phyloP scores from a whole-genome alignment of 1,140 invertebrate genomes.

The Heliconius himera region DNA sequence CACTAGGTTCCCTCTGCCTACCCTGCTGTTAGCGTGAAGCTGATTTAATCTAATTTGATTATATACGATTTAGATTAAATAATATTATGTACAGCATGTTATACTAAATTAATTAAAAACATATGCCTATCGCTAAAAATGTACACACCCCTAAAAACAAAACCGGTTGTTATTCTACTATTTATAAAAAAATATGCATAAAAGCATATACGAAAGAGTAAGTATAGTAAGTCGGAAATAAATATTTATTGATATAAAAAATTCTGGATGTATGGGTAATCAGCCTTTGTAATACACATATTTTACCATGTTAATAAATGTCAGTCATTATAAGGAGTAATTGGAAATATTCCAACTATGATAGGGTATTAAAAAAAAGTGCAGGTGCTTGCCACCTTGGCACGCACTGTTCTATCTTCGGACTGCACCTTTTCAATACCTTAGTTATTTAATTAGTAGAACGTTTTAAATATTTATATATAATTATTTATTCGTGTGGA shows the following conservation, averaged over 20 bases:
- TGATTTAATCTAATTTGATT: too few relatives aligned
- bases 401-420: conserved; percentile 2
- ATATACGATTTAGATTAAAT: too few relatives aligned
- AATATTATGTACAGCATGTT: background rate
- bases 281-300: background rate
- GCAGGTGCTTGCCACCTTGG: background rate
- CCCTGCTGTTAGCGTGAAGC: too few relatives aligned
- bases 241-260: background rate
- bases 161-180: background rate
- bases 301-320: conserved; percentile 13
- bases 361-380: background rate
- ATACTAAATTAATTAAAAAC: background rate
- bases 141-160: background rate
- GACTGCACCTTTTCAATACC: background rate
- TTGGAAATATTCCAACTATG: conserved; percentile 8
- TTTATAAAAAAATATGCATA: background rate
- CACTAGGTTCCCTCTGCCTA: too few relatives aligned
- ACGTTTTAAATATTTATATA: background rate
- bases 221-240: background rate
- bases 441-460: background rate
- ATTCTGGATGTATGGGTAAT: background rate
- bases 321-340: conserved; percentile 10
- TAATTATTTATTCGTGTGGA: background rate
- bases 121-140: background rate
- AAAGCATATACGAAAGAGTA: background rate